These are phyloP conservation scores for Haemorhous mexicanus DNA, from an alignment of 2,113 vertebrate species.

Conservation along the genomic window DNA sequence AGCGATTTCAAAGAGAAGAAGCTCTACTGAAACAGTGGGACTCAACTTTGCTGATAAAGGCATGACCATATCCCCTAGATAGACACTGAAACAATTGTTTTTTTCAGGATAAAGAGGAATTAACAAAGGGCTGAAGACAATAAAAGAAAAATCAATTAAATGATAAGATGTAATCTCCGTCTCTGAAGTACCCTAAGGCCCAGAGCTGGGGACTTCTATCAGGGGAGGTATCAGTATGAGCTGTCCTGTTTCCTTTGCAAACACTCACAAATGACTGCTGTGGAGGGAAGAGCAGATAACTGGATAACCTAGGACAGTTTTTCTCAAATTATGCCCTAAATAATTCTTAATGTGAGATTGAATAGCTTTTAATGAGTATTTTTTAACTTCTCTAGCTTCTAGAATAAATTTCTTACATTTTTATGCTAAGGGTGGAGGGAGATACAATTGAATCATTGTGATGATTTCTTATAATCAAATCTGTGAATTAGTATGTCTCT, in stretches of 20 bases:
- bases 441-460: not conserved
- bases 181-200: not conserved
- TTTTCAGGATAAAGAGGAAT: not conserved
- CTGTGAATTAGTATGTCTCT: not conserved
- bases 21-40: not conserved
- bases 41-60: not conserved
- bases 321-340: not conserved
- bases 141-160: not conserved
- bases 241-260: not conserved
- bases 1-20: not conserved
- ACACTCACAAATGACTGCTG: not conserved
- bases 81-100: not conserved
- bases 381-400: not conserved
- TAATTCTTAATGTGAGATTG: not conserved
- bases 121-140: not conserved
- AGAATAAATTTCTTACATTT: not conserved
- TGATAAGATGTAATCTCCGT: not conserved
- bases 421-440: not conserved
- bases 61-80: not conserved
- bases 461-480: not conserved
- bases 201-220: not conserved
- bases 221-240: not conserved
- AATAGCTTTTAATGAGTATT: not conserved
- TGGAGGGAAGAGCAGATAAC: not conserved
- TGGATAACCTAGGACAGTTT: not conserved